Conservation (phyloP, 53 echinoderm and acorn worm species). For the Stichopus horrens region DNA sequence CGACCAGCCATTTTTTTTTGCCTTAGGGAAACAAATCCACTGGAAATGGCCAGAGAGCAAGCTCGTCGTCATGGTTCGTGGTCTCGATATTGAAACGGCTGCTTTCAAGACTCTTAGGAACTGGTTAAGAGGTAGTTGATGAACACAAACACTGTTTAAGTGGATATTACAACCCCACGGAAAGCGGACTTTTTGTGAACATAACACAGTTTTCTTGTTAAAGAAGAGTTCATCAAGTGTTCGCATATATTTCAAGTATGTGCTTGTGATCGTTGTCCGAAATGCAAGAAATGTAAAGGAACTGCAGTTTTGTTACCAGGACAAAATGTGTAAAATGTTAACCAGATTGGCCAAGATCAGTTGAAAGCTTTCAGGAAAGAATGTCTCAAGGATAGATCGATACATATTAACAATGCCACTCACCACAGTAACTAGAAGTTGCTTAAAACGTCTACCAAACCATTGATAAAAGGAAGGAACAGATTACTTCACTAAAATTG, state of each 20-base stretch:
- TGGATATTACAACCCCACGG: constrained; percentile 34
- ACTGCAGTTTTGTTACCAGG: no score
- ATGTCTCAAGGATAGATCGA: constrained; percentile 24
- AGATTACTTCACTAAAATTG: constrained; percentile 22
- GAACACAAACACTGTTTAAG: constrained; percentile 9
- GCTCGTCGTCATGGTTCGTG: constrained; percentile 37
- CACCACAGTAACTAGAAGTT: constrained; percentile 4
- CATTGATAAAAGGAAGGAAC: background rate
- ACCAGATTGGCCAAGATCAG: constrained; percentile 38
- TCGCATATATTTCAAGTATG: no score
- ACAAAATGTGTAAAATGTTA: constrained; percentile 1
- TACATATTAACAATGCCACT: constrained; percentile 6
- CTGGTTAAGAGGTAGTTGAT: constrained; percentile 55
- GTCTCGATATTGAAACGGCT: constrained; percentile 48
- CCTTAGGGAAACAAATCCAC: constrained; percentile 44
- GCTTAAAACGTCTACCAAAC: constrained; percentile 19
- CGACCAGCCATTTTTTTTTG: constrained; percentile 41
- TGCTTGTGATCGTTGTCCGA: no score
- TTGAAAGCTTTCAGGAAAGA: constrained; percentile 6
- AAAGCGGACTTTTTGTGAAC: constrained; percentile 48
- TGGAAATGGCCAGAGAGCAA: constrained; percentile 50
- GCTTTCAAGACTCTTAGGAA: constrained; percentile 41
- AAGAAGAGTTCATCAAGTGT: no score
- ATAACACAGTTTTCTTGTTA: no score
- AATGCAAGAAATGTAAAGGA: no score